Evolutionary conservation across 1,140 invertebrate genomes (phyloP).

Genomic region (Drosophila busckii): DNA sequence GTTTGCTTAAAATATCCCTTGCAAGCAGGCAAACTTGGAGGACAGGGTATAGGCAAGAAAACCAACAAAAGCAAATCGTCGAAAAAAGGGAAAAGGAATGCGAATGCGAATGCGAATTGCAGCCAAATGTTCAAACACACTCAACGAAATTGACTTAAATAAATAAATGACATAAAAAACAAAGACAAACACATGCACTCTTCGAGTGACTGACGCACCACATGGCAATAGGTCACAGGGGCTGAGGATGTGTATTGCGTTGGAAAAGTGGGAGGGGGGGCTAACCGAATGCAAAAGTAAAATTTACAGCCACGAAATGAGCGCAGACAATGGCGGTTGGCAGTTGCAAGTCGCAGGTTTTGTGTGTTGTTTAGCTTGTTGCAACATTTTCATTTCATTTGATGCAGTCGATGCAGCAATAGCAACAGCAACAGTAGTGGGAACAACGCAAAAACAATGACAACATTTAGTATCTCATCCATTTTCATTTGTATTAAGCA

Average conservation of each 20-base stretch:
- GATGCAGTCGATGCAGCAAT: conserved; percentile 48
- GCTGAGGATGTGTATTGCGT: too few species aligned
- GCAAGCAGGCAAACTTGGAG: too few species aligned
- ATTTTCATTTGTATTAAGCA: conserved; percentile 75
- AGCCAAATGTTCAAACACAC: conserved; percentile 74
- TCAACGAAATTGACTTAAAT: conserved; percentile 75
- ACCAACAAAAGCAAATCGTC: too few species aligned
- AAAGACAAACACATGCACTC: conserved; percentile 64
- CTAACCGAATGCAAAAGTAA: conserved; percentile 38
- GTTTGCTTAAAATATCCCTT: too few species aligned
- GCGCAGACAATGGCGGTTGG: background rate
- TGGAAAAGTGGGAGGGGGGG: conserved; percentile 8
- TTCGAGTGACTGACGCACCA: background rate
- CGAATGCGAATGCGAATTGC: conserved; percentile 59
- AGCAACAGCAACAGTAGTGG: conserved; percentile 16
- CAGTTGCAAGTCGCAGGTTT: conserved; percentile 6
- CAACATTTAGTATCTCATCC: conserved; percentile 73
- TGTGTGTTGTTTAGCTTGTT: conserved; percentile 67
- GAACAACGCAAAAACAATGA: conserved; percentile 41
- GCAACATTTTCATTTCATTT: conserved; percentile 67
- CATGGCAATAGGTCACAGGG: background rate
- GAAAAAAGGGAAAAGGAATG: background rate
- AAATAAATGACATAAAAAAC: conserved; percentile 73
- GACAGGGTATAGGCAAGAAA: too few species aligned
- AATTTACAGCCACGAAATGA: conserved; percentile 33